A percentile compares a stretch with the other conserved stretches of the same genome.
Evolutionary conservation across 2,113 vertebrate species (phyloP).

Genomic region (Phalacrocorax brasilianus): DNA sequence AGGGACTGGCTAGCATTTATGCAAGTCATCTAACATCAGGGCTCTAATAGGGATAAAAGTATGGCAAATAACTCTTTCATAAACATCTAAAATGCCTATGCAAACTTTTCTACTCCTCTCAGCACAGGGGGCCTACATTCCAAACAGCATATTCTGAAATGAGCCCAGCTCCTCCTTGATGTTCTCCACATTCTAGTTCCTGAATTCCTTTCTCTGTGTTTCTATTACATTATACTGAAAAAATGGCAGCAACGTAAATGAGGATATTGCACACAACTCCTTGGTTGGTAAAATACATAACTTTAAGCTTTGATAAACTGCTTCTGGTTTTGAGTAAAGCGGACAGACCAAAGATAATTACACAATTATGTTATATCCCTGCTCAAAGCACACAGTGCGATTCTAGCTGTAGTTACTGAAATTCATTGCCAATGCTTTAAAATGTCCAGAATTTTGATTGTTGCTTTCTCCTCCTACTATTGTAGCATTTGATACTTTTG

Average conservation of each 20-base stretch:
- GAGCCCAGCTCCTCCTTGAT: background rate
- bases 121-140: background rate
- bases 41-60: background rate
- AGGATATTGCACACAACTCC: background rate
- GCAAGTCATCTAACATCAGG: background rate
- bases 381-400: background rate
- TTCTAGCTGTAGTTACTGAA: background rate
- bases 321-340: background rate
- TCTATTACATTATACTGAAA: background rate
- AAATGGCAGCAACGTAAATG: background rate
- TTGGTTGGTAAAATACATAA: background rate
- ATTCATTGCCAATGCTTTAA: background rate
- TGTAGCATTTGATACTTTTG: background rate
- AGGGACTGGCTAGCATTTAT: background rate
- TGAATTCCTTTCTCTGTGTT: background rate
- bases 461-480: background rate
- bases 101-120: background rate
- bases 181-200: background rate
- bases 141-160: background rate
- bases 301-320: background rate
- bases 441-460: background rate
- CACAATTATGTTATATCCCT: fast-evolving
- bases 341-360: background rate
- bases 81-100: background rate
- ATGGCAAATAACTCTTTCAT: background rate